A percentile compares a stretch with the other conserved stretches of the same genome.
phyloP scores from a whole-genome alignment of 2,113 vertebrate species.

The Papio anubis region DNA sequence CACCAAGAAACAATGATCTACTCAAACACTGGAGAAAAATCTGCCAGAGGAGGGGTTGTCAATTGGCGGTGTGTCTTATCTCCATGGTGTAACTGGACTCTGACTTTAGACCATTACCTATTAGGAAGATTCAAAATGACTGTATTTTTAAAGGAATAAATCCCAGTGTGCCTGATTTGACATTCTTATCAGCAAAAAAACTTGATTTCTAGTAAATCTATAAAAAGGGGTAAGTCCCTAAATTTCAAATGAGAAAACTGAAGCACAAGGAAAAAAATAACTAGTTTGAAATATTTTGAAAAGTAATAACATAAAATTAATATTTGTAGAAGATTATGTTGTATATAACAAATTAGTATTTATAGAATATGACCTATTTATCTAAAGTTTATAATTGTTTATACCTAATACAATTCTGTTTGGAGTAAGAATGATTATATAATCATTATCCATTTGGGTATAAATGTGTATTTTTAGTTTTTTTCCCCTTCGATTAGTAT shows the following conservation, averaged over 20 bases:
- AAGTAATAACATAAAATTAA: slow-evolving; percentile 17
- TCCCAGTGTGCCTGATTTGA: neutral
- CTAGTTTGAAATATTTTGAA: neutral
- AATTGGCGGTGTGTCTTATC: neutral
- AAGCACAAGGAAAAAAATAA: neutral
- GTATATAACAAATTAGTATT: neutral
- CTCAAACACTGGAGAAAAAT: no score
- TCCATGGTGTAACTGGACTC: neutral
- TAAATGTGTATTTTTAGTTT: neutral
- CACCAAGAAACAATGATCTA: neutral
- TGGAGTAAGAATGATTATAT: neutral
- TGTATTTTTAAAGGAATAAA: neutral
- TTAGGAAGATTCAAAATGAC: neutral
- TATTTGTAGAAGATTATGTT: neutral
- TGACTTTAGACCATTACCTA: neutral
- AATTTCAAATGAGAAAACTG: slow-evolving; percentile 25
- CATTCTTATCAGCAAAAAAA: neutral
- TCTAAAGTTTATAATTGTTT: slow-evolving; percentile 24
- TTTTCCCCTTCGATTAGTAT: neutral
- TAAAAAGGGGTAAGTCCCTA: neutral
- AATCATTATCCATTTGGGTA: neutral
- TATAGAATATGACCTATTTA: neutral
- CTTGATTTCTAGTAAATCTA: neutral
- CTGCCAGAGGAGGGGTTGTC: neutral
- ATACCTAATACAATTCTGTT: neutral